A percentile compares a stretch with the other conserved stretches of the same genome.
Conservation (phyloP, 2,113 vertebrate genomes). For the Perca flavescens region DNA sequence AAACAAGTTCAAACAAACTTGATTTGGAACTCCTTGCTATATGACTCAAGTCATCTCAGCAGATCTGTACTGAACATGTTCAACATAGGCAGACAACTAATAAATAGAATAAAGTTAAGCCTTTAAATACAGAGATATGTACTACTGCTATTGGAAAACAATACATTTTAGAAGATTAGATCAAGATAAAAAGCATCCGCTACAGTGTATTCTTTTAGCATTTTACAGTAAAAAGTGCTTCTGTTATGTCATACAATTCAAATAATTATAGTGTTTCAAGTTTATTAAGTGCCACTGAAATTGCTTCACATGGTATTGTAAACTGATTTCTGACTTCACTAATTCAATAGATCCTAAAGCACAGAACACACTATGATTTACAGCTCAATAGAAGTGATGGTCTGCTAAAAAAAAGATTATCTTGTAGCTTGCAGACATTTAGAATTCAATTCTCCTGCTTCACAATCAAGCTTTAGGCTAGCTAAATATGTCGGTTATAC, state of each 20-base stretch:
- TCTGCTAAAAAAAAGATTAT: background rate
- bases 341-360: background rate
- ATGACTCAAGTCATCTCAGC: background rate
- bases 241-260: background rate
- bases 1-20: no score
- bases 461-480: background rate
- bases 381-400: background rate
- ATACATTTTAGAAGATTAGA: background rate
- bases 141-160: background rate
- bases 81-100: background rate
- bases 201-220: background rate
- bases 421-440: background rate
- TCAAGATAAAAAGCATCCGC: background rate
- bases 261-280: background rate
- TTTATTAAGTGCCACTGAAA: background rate
- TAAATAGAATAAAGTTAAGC: background rate
- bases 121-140: background rate
- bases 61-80: constrained; percentile 3
- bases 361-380: background rate
- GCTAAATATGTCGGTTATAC: background rate
- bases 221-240: background rate
- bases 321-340: background rate
- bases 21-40: no score
- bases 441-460: background rate
- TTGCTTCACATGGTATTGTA: background rate